phyloP scores from a whole-genome alignment of 2,888 invertebrate genomes.

The Clepsis dumicolana region DNA sequence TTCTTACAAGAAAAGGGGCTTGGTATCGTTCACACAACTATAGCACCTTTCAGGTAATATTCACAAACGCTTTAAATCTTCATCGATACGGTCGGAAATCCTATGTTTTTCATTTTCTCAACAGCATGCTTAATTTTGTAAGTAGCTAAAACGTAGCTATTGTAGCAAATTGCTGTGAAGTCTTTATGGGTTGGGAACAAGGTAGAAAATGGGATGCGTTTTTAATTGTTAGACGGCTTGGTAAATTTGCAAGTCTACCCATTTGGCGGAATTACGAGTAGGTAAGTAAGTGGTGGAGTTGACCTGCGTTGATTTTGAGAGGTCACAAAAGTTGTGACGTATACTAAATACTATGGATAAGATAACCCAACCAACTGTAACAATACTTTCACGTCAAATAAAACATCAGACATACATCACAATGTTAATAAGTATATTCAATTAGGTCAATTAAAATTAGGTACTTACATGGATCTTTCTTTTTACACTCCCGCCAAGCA shows the following conservation, averaged over 20 bases:
- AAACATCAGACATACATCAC: no score
- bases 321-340: neutral
- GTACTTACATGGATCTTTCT: no score
- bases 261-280: slow-evolving; percentile 4
- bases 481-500: no score
- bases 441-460: no score
- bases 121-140: neutral
- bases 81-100: slow-evolving; percentile 2
- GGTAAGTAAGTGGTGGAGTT: no score
- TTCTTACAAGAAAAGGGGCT: slow-evolving; percentile 43
- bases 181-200: neutral
- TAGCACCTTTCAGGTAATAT: neutral
- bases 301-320: slow-evolving; percentile 1
- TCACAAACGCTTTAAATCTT: neutral
- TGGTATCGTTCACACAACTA: slow-evolving; percentile 25
- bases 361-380: neutral
- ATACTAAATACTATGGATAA: neutral
- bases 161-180: neutral
- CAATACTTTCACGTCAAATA: neutral
- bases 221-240: neutral
- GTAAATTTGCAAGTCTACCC: slow-evolving; percentile 13
- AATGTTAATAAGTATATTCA: no score
- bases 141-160: neutral
- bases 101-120: neutral
- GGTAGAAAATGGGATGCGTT: neutral